Percentiles rank a stretch among this genome's conserved stretches.
These are phyloP conservation scores for Lycaon pictus DNA, from an alignment of 2,113 vertebrate species.

Conservation along the genomic window DNA sequence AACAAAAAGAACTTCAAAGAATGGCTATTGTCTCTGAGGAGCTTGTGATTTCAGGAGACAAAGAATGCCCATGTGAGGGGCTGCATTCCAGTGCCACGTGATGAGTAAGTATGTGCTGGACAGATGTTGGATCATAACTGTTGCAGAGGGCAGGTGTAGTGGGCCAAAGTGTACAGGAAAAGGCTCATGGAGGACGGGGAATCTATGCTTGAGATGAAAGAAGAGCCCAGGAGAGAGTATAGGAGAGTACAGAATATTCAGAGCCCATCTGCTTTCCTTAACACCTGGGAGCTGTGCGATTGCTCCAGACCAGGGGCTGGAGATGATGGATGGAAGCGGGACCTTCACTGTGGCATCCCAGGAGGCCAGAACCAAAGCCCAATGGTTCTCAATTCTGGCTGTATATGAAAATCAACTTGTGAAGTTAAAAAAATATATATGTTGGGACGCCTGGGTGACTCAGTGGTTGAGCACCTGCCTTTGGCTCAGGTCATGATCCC, in stretches of 20 bases:
- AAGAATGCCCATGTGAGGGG: background rate
- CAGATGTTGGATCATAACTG: background rate
- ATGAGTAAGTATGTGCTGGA: background rate
- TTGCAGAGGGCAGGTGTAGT: background rate
- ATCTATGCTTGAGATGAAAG: background rate
- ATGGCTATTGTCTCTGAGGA: background rate
- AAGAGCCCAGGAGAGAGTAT: background rate
- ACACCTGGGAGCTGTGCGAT: background rate
- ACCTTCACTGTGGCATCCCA: background rate
- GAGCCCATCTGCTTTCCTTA: background rate
- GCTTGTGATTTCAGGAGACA: background rate
- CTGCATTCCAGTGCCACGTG: background rate
- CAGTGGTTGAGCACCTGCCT: too few relatives aligned
- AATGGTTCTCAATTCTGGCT: background rate
- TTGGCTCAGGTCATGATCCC: too few relatives aligned
- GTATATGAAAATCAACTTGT: background rate
- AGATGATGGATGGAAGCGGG: background rate
- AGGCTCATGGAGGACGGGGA: background rate
- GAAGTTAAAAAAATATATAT: background rate
- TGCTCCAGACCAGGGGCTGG: background rate
- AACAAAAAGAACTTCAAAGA: background rate
- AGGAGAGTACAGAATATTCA: background rate
- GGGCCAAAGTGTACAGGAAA: background rate
- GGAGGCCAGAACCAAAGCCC: conserved; percentile 3
- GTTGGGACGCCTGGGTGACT: too few relatives aligned